Base-by-base conservation (phyloP, 2,113 vertebrate species). In the Phrynosoma blainvillii region DNA sequence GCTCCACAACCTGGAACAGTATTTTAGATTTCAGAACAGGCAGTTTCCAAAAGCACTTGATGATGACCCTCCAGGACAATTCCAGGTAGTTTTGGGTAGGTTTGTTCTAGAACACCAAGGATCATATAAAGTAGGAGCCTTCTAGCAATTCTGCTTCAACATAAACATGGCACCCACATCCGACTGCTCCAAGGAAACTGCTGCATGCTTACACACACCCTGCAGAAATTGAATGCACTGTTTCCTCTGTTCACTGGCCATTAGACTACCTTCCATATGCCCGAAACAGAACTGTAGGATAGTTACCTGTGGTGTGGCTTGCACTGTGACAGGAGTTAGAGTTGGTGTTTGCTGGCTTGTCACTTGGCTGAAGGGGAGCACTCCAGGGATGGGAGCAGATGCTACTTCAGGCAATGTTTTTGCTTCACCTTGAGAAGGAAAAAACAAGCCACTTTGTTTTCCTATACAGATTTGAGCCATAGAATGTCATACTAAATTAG, bases 261-360 rank as follows among this genome's bases (percentile, higher is more conserved):
- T 30, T 1, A 73, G 5, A 5, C 54, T 27, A 3, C 40, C 36
- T 25, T 40, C 56, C 87, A 74, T 20, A 0, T 11, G 21, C 54
- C 79, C 76, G 0, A 74, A 52, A 36, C 0, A n/a, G 0, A 14
- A 54, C 79, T 0, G 7, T 1, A 2, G 32, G 89, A 90, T 90
- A 91, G 94, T 96, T 95, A 97, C 96, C 96, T 97, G 96, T 54
- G 96, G 96, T 84, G 95, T 76, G 52, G 96, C 85, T 92, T 96
- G 96, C 6, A 97, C 65, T 36, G 96, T 86, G 93, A 97, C 89
- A 0, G 96, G 93, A 0, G 96, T 92, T 88, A 96, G 36, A 7
- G 95, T 92, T 87, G 92, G 96, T 0, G 96, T 92, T 87, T 94
- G 88, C 93, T 96, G 96, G 91, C 89, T 95, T 54, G 94, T 73